Evolutionary conservation across 2,113 vertebrate species (phyloP).

Genomic region (Rhynchomys soricoides): DNA sequence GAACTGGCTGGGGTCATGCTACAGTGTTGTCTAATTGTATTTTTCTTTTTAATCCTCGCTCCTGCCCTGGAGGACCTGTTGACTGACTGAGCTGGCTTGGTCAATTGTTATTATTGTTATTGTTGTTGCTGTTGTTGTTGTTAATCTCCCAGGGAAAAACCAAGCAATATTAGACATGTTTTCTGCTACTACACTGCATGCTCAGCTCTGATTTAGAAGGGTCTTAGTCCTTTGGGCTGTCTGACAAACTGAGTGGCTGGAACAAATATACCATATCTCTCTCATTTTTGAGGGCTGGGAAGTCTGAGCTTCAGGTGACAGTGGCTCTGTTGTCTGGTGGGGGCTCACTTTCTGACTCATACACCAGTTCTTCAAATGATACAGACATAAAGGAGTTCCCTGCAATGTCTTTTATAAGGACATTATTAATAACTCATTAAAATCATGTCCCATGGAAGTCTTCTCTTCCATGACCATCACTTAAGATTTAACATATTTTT

Average conservation of each 20-base stretch:
- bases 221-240: neutral
- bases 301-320: neutral
- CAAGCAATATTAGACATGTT: neutral
- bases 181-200: neutral
- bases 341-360: neutral
- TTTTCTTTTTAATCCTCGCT: too few relatives aligned
- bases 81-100: too few relatives aligned
- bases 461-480: too few relatives aligned
- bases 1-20: too few relatives aligned
- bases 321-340: neutral
- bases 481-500: neutral
- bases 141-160: neutral
- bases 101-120: neutral
- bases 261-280: neutral
- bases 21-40: too few relatives aligned
- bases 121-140: too few relatives aligned
- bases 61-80: too few relatives aligned
- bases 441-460: neutral
- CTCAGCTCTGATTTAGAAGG: neutral
- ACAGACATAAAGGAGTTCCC: neutral
- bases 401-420: neutral
- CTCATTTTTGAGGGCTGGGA: neutral
- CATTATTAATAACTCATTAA: neutral
- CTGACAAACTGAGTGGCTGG: neutral
- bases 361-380: neutral